phyloP scores from a whole-genome alignment of 2,888 invertebrate genomes.

The Cephalotes varians region DNA sequence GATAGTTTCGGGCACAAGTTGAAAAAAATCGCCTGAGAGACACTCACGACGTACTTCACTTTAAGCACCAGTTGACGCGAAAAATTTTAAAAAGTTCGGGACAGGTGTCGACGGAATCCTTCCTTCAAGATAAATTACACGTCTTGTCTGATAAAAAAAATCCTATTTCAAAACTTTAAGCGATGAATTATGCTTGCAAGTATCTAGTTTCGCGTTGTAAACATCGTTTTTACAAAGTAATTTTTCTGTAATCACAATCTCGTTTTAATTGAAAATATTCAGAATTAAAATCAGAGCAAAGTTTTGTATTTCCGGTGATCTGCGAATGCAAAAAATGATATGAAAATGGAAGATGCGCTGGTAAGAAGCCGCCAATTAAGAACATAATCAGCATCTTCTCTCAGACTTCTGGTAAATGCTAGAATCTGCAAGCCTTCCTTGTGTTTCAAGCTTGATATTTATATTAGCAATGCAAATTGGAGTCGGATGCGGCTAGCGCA shows the following conservation, averaged over 20 bases:
- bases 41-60: slow-evolving; percentile 42
- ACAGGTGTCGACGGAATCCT: slow-evolving; percentile 50
- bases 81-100: slow-evolving; percentile 49
- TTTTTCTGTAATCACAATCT: slow-evolving; percentile 14
- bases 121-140: slow-evolving; percentile 46
- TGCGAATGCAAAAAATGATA: background rate
- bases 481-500: slow-evolving; percentile 27
- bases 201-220: slow-evolving; percentile 19
- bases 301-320: background rate
- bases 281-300: background rate
- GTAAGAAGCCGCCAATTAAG: slow-evolving; percentile 30
- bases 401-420: slow-evolving; percentile 28
- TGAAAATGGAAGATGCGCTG: background rate
- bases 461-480: slow-evolving; percentile 55
- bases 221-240: background rate
- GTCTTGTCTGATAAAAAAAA: slow-evolving; percentile 21
- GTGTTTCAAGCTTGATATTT: slow-evolving; percentile 48
- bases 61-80: slow-evolving; percentile 47
- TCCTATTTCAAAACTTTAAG: slow-evolving; percentile 37
- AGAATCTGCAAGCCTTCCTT: slow-evolving; percentile 25
- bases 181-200: slow-evolving; percentile 24
- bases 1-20: slow-evolving; percentile 43
- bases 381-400: slow-evolving; percentile 41
- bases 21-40: slow-evolving; percentile 38
- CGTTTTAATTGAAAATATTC: background rate